Evolutionary conservation across 2,113 vertebrate genomes (phyloP).

Genomic region (Cnemophilus loriae): DNA sequence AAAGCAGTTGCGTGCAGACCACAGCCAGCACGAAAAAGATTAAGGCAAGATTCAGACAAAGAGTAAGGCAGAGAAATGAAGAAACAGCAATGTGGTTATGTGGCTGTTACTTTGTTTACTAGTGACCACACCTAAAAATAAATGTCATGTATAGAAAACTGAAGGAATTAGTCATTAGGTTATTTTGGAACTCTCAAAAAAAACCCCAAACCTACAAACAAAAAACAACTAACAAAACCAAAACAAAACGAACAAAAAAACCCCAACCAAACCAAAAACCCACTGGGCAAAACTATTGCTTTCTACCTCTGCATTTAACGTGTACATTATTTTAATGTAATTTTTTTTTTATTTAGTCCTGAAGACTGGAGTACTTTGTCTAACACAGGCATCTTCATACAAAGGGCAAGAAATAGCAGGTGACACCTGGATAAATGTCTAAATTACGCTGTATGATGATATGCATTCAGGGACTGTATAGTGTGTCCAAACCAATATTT

Average conservation of each 20-base stretch:
- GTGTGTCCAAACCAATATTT: not conserved
- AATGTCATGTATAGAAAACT: not conserved
- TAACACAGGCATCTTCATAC: not conserved
- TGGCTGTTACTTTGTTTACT: not conserved
- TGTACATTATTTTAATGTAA: not conserved
- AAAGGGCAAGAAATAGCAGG: not conserved
- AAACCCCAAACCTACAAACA: not conserved
- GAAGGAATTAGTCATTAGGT: not conserved
- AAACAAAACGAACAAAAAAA: not conserved
- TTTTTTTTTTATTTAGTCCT: not conserved
- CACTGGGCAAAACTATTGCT: not conserved
- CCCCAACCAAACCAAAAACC: not conserved
- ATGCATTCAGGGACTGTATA: not conserved
- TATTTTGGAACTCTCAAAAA: not conserved
- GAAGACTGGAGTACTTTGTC: not conserved
- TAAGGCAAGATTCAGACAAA: not conserved
- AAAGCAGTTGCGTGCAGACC: not conserved
- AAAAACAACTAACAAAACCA: not conserved
- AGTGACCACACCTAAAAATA: not conserved
- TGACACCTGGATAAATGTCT: not conserved
- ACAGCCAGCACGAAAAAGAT: not conserved
- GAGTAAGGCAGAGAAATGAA: not conserved
- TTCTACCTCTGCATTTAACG: not conserved
- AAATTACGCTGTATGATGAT: not conserved
- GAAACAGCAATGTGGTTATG: not conserved